A percentile compares a stretch with the other conserved stretches of the same genome.
Evolutionary conservation across 2,797 vertebrate species (phyloP).

Genomic region (Pangasius macronema): DNA sequence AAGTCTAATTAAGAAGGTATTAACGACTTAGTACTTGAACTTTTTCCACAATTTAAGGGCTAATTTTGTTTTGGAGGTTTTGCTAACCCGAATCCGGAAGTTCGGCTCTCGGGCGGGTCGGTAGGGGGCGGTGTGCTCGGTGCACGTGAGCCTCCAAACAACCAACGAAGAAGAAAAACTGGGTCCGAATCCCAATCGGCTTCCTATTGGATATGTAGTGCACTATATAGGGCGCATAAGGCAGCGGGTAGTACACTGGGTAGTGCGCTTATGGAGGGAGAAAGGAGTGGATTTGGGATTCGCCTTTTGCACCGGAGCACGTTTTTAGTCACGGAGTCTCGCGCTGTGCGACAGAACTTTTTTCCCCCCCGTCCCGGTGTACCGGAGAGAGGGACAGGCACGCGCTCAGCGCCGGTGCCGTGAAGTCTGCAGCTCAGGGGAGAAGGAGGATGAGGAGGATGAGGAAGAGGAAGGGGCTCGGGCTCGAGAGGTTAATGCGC

Average conservation of each 20-base stretch:
- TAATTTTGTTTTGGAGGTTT: not conserved
- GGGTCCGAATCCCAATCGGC: not conserved
- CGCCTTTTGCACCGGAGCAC: not conserved
- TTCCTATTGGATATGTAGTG: not conserved
- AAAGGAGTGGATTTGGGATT: not conserved
- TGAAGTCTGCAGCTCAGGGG: not conserved
- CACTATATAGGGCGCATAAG: not conserved
- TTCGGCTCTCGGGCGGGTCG: not conserved
- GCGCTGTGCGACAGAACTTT: not conserved
- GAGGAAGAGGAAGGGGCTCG: not conserved
- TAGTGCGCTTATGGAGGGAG: not conserved
- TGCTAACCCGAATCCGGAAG: not conserved
- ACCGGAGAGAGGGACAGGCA: not conserved
- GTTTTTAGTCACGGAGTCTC: not conserved
- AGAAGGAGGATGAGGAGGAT: no score
- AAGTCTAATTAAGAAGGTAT: not conserved
- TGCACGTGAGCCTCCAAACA: not conserved
- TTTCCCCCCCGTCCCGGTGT: no score
- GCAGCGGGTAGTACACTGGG: no score
- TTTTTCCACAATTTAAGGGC: not conserved
- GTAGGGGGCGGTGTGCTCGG: not conserved
- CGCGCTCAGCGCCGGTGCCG: not conserved
- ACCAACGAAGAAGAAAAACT: slow-evolving; percentile 14
- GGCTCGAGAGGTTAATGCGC: not conserved
- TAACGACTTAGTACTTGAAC: not conserved